A percentile compares a stretch with the other conserved stretches of the same genome.
These are phyloP conservation scores for Tenebrio molitor DNA, from an alignment of 1,140 invertebrate species.

Conservation along the genomic window DNA sequence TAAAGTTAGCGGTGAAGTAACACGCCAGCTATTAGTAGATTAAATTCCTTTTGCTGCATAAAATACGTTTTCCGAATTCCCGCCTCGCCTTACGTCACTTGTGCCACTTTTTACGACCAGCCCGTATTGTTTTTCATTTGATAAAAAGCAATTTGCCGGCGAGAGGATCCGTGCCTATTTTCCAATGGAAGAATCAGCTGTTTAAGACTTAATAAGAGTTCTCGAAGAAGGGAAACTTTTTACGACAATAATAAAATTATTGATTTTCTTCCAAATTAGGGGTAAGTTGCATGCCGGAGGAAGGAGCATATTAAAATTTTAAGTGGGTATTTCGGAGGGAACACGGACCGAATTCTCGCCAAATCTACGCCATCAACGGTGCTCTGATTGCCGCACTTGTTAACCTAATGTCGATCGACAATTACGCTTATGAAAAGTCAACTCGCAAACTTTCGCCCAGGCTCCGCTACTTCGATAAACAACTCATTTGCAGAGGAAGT, in stretches of 20 bases:
- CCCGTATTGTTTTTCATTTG: constrained; percentile 36
- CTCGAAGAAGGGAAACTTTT: constrained; percentile 49
- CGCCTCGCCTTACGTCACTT: neutral
- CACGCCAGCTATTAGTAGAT: constrained; percentile 47
- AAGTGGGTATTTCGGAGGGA: constrained; percentile 50
- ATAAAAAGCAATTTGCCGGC: constrained; percentile 31
- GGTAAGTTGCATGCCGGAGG: constrained; percentile 49
- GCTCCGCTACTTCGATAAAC: too few relatives aligned
- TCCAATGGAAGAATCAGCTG: constrained; percentile 31
- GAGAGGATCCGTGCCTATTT: constrained; percentile 27
- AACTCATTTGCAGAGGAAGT: too few relatives aligned
- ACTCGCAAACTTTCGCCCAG: too few relatives aligned
- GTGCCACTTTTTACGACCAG: neutral
- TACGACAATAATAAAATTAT: constrained; percentile 54
- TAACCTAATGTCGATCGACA: constrained; percentile 26
- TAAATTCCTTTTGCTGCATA: constrained; percentile 42
- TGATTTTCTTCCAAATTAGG: constrained; percentile 52
- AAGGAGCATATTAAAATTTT: constrained; percentile 53
- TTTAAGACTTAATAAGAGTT: constrained; percentile 48
- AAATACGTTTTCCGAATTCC: constrained; percentile 25
- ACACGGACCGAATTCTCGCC: constrained; percentile 9
- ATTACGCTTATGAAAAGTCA: too few relatives aligned
- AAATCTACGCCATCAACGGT: constrained; percentile 3
- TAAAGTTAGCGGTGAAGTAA: constrained; percentile 42
- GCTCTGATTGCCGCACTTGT: constrained; percentile 34